phyloP scores from a whole-genome alignment of 1,140 invertebrate genomes.

The Babylonia areolata region DNA sequence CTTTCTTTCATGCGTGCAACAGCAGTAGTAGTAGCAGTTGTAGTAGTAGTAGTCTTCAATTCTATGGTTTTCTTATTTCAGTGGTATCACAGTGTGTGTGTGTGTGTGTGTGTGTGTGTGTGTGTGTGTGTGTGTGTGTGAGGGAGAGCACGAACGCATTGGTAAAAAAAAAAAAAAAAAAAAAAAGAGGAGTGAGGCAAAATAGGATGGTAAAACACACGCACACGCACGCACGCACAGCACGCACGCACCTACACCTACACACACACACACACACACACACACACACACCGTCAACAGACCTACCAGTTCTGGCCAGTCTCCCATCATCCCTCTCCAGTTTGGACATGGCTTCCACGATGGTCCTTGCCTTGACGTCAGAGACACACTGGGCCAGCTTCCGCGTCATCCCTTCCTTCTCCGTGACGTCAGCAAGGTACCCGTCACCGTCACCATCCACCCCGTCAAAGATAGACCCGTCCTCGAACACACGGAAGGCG shows the following conservation, averaged over 20 bases:
- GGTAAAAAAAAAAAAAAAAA: too few relatives aligned
- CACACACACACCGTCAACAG: neutral
- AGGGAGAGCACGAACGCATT: neutral
- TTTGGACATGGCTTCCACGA: neutral
- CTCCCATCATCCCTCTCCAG: constrained; percentile 15
- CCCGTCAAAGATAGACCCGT: constrained; percentile 17
- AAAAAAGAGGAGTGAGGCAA: too few relatives aligned
- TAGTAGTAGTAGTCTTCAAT: too few relatives aligned
- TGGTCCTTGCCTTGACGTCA: neutral
- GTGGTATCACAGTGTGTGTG: too few relatives aligned
- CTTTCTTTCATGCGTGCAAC: too few relatives aligned
- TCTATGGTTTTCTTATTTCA: too few relatives aligned
- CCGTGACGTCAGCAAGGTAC: neutral
- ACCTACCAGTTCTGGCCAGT: neutral
- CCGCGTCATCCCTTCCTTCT: constrained; percentile 2
- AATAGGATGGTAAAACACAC: too few relatives aligned
- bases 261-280: neutral
- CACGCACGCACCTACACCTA: too few relatives aligned
- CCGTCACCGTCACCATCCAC: constrained; percentile 17
- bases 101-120: neutral
- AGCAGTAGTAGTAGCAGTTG: too few relatives aligned
- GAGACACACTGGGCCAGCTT: constrained; percentile 29
- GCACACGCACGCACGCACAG: too few relatives aligned
- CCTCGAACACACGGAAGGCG: constrained; percentile 26
- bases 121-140: neutral